A percentile compares a stretch with the other conserved stretches of the same genome.
These are phyloP conservation scores for Seriola aureovittata DNA, from an alignment of 2,113 vertebrate species.

Conservation along the genomic window DNA sequence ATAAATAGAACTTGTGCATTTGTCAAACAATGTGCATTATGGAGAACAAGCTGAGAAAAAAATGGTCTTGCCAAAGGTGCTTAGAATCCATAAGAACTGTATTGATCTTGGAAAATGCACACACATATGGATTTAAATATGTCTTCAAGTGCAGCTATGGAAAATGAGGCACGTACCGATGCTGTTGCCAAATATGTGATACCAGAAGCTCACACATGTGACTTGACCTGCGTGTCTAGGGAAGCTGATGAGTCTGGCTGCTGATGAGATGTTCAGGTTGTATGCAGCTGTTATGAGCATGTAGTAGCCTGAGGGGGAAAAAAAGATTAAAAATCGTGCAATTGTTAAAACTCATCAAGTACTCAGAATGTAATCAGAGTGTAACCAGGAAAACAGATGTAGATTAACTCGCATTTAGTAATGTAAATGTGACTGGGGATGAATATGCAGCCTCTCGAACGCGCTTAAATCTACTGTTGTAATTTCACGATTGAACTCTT, in stretches of 20 bases:
- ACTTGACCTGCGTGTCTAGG: constrained; percentile 61
- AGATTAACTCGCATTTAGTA: background rate
- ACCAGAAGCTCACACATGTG: constrained; percentile 84
- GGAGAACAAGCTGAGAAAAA: background rate
- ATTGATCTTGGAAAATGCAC: background rate
- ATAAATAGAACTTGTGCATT: background rate
- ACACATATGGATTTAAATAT: background rate
- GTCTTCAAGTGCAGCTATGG: background rate
- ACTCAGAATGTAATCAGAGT: background rate
- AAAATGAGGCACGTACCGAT: constrained; percentile 71
- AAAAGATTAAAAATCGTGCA: background rate
- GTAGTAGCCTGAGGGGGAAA: constrained; percentile 68
- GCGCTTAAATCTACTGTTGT: too few species aligned
- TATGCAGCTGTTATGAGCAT: constrained; percentile 57
- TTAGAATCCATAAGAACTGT: background rate
- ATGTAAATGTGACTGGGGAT: background rate
- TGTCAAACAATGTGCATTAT: background rate
- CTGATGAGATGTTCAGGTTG: constrained; percentile 33
- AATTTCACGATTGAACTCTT: too few species aligned
- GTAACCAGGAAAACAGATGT: background rate
- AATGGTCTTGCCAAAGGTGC: background rate
- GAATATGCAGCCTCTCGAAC: background rate
- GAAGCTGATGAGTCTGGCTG: constrained; percentile 80
- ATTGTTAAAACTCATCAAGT: background rate
- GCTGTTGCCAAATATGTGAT: constrained; percentile 83